Evolutionary conservation across 1,140 invertebrate species (phyloP).

Genomic region (Drosophila ananassae): DNA sequence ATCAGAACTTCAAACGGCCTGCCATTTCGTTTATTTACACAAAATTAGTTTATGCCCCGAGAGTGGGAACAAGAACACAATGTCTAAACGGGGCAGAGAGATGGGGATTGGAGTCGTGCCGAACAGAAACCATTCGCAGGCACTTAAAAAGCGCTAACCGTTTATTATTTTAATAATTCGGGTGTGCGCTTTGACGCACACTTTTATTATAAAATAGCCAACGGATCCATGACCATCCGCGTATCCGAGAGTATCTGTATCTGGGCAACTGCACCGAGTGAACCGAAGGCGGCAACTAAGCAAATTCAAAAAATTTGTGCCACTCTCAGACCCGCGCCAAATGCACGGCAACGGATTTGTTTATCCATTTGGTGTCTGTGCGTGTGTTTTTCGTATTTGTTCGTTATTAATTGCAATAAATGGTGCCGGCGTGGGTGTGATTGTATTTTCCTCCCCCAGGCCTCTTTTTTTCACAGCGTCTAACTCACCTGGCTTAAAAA

Average conservation of each 20-base stretch:
- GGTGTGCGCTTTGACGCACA: slow-evolving; percentile 68
- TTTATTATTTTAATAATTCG: slow-evolving; percentile 78
- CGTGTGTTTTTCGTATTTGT: slow-evolving; percentile 51
- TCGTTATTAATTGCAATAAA: slow-evolving; percentile 70
- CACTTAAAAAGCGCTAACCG: slow-evolving; percentile 72
- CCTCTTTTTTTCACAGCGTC: neutral
- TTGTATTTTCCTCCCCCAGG: slow-evolving; percentile 14
- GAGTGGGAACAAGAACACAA: neutral
- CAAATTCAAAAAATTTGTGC: slow-evolving; percentile 29
- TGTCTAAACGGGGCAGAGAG: neutral
- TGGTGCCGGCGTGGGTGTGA: slow-evolving; percentile 41
- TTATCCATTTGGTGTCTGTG: slow-evolving; percentile 51
- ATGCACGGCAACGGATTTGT: slow-evolving; percentile 61
- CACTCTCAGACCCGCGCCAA: slow-evolving; percentile 28
- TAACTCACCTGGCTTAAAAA: slow-evolving; percentile 1
- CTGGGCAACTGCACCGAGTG: slow-evolving; percentile 56
- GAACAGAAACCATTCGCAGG: slow-evolving; percentile 49
- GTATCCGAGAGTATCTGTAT: slow-evolving; percentile 6
- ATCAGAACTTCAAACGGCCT: slow-evolving; percentile 69
- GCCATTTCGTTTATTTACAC: slow-evolving; percentile 69
- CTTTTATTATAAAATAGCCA: slow-evolving; percentile 1
- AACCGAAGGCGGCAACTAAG: slow-evolving; percentile 50
- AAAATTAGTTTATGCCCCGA: slow-evolving; percentile 72
- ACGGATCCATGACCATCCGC: slow-evolving; percentile 4
- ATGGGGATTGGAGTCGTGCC: neutral